A percentile compares a stretch with the other conserved stretches of the same genome.
These are phyloP conservation scores for Nephrocerus scutellatus DNA, from an alignment of 2,888 invertebrate genomes.

Conservation along the genomic window DNA sequence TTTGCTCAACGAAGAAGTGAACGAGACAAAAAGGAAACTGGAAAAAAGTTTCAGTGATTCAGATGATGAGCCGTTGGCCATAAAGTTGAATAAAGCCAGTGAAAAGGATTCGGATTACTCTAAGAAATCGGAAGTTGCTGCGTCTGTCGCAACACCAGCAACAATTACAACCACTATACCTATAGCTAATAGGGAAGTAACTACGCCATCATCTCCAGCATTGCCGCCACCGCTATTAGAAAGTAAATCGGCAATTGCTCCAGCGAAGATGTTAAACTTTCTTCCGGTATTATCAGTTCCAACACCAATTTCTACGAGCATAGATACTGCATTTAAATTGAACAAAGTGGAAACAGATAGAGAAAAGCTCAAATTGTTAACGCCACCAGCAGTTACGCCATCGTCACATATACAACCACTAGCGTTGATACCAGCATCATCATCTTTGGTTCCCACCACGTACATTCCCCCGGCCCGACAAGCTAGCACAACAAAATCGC, in stretches of 20 bases:
- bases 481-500: slow-evolving; percentile 15
- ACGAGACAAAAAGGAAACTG: slow-evolving; percentile 41
- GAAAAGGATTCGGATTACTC: slow-evolving; percentile 28
- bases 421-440: slow-evolving; percentile 3
- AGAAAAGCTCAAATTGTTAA: slow-evolving; percentile 18
- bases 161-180: slow-evolving; percentile 3
- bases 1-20: slow-evolving; percentile 39
- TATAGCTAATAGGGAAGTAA: too few species aligned
- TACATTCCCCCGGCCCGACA: slow-evolving; percentile 15
- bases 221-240: slow-evolving; percentile 6
- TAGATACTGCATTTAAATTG: too few species aligned
- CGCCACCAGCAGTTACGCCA: slow-evolving; percentile 18
- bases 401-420: slow-evolving; percentile 13
- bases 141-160: slow-evolving; percentile 4
- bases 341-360: slow-evolving; percentile 11
- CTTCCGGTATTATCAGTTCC: too few species aligned
- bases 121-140: slow-evolving; percentile 19
- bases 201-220: slow-evolving; percentile 3
- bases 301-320: too few species aligned
- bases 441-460: too few species aligned
- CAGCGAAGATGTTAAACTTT: too few species aligned
- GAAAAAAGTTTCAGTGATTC: slow-evolving; percentile 56
- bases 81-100: slow-evolving; percentile 47
- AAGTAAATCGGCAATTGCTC: slow-evolving; percentile 6
- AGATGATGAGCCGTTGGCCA: slow-evolving; percentile 59